Evolutionary conservation across 2,888 invertebrate species (phyloP).

Genomic region (Apantesis nais): DNA sequence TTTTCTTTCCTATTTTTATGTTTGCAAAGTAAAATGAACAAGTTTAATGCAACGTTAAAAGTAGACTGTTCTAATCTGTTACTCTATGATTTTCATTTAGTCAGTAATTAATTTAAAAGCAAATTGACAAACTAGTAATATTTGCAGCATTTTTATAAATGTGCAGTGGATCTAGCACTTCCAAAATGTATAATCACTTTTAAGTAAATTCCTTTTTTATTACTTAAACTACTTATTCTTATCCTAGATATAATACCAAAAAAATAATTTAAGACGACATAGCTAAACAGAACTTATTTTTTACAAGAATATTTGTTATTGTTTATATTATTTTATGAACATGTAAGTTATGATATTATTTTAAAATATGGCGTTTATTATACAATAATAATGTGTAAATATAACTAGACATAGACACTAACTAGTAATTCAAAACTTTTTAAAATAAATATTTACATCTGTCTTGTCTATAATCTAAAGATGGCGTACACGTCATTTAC

Average conservation of each 20-base stretch:
- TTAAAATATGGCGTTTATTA: constrained; percentile 38
- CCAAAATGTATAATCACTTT: constrained; percentile 28
- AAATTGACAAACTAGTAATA: too few species aligned
- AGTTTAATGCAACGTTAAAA: too few species aligned
- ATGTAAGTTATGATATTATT: constrained; percentile 23
- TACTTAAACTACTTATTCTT: constrained; percentile 7
- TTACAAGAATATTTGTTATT: constrained; percentile 4
- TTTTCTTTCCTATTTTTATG: too few species aligned
- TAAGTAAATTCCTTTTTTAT: constrained; percentile 15
- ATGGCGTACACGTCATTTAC: constrained; percentile 24
- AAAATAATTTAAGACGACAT: constrained; percentile 42
- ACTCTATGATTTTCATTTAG: too few species aligned
- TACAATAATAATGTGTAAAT: constrained; percentile 19
- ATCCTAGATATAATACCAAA: constrained; percentile 27
- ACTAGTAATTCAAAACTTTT: background rate
- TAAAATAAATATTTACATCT: background rate
- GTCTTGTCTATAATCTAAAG: constrained; percentile 15
- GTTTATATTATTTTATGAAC: constrained; percentile 36
- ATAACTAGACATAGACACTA: background rate
- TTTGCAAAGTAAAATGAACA: too few species aligned
- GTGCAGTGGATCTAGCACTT: background rate
- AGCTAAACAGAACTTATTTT: constrained; percentile 10
- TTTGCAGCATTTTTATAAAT: background rate
- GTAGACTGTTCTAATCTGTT: too few species aligned
- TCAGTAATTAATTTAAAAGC: too few species aligned